Base-by-base conservation (phyloP, 2,888 invertebrate genomes). In the Iphiclides podalirius region DNA sequence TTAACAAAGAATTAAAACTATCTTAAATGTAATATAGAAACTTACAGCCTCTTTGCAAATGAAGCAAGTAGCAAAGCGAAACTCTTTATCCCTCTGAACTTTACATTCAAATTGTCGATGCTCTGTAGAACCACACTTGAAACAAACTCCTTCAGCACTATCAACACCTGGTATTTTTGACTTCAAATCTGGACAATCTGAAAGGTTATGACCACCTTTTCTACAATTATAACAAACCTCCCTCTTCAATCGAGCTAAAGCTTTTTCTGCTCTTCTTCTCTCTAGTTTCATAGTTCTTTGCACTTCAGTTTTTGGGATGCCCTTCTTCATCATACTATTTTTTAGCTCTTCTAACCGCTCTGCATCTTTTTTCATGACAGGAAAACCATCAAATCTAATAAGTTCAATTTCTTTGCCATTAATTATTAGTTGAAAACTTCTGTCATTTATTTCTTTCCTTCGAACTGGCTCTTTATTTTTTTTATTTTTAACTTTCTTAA, bases 111-210 rank as follows among this genome's bases (percentile, higher is more conserved):
- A 92, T 64, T 94, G 93, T 8, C 91, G 92, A 69, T 97, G 97
- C 71, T 96, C 96, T 2, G 95, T 95, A 0, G 96, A 96, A 0
- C 97, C 97, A 79, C 97, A 97, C 75, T 96, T 96, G 68, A 94
- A 96, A 67, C 96, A 96, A 39, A 96, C 92, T 4, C 94, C 95
- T 40, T 91, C 91, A 3, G 86, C 90, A 0, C 81, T 72, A 48
- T 87, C 81, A 1, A 80, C 73, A 12, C 78, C 79, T 28, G 84
- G 79, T 66, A 90, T 88, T 60, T 90, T 90, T 6, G 88, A 85
- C 58, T 87, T 90, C 9, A 93, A 66, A 40, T 93, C 91, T 0
- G 96, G 96, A 80, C 97, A 97, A 53, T 96, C 94, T 0, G 94
- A 92, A 23, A 96, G 79, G 60, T 92, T 91, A 67, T 97, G 97